Evolutionary conservation across 2,113 vertebrate genomes (phyloP), one percentile per base, ranked within the genome.

Genomic region (Actinemys pallida): DNA sequence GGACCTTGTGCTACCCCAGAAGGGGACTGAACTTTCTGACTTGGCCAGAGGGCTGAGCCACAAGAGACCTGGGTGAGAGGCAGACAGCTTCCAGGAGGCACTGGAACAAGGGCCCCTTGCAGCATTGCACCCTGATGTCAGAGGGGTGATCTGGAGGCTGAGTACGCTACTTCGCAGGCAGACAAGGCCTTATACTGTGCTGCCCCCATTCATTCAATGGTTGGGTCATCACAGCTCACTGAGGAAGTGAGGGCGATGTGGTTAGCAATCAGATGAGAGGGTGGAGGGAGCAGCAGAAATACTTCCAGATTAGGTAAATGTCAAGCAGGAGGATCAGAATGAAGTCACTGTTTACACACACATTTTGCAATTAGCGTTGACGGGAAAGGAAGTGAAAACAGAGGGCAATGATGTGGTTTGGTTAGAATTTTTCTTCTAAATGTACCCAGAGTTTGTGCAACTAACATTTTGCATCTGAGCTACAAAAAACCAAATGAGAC

Each of bases 351-450:
- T 92, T 95, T 91, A 90, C 57, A 95, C 76, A 56, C 29, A 50
- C 13, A 22, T 87, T 94, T 95, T 95, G 86, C 96, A 95, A 95
- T 97, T 93, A 93, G 42, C 88, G 79, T 88, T 96, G 94, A 95
- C 93, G 86, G 87, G 79, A 95, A 97, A 93, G 89, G 86, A 97
- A 97, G 81, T 95, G 93, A 95, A 97, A 97, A 96, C 85, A 90
- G 79, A 90, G 27, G 93, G 57, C 24, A 95, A 94, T 95, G 92
- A 97, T 90, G 96, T 93, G 96, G 96, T 87, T 97, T 96, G 84
- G 83, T 91, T 91, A 90, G 79, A 95, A 78, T 88, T 95, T 83
- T 95, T 96, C 81, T 88, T n/a, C 72, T 95, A 95, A 90, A 92
- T 65, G n/a, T 54, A 88, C 75, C 75, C 97, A 97, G 85, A 80